These are phyloP conservation scores for Apostichopus parvimensis DNA, from an alignment of 35 echinoderm and acorn worm species.

Conservation along the genomic window DNA sequence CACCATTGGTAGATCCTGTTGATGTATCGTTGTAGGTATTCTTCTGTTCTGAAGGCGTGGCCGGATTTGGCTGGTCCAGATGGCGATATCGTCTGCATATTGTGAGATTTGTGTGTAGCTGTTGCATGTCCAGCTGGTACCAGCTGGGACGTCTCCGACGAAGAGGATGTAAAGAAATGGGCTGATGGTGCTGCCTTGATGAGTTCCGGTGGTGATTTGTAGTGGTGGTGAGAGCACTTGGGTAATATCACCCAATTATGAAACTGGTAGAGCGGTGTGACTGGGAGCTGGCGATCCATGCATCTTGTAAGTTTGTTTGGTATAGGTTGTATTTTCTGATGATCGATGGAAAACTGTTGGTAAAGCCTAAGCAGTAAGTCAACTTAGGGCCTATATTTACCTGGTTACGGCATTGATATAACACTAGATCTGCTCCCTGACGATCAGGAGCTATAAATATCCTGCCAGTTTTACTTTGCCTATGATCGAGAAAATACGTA, in stretches of 20 bases:
- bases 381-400: too few relatives aligned
- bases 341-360: not conserved
- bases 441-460: too few relatives aligned
- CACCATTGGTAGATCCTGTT: constrained; percentile 7
- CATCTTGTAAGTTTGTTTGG: constrained; percentile 7
- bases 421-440: too few relatives aligned
- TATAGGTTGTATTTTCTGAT: too few relatives aligned
- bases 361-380: too few relatives aligned
- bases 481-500: too few relatives aligned
- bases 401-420: too few relatives aligned
- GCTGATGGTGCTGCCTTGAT: constrained; percentile 39
- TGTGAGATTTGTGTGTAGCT: not conserved
- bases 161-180: constrained; percentile 38
- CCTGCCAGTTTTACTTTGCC: too few relatives aligned
- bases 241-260: not conserved
- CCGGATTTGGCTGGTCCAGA: not conserved
- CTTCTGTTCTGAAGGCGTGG: not conserved
- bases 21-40: constrained; percentile 31
- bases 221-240: not conserved
- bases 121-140: too few relatives aligned
- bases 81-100: constrained; percentile 44
- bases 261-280: not conserved
- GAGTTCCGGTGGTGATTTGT: constrained; percentile 14
- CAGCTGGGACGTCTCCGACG: not conserved
- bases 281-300: not conserved